Evolutionary conservation across 2,888 invertebrate species (phyloP).

Genomic region (Dinocampus coccinellae): DNA sequence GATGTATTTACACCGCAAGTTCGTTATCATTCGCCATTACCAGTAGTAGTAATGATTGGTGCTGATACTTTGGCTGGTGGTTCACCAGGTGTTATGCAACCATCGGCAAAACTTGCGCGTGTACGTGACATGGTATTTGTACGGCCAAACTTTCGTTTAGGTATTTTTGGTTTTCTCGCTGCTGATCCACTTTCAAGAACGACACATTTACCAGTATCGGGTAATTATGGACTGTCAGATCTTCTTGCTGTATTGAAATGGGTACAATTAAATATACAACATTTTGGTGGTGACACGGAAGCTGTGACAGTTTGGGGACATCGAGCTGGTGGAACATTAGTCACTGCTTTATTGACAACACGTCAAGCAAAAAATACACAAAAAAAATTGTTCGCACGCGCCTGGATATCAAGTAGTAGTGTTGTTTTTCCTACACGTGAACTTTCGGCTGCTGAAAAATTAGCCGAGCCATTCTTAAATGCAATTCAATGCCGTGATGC

Average conservation of each 20-base stretch:
- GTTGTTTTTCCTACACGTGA: slow-evolving; percentile 79
- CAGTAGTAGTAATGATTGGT: slow-evolving; percentile 87
- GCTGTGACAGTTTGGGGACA: slow-evolving; percentile 88
- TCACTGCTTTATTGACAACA: slow-evolving; percentile 77
- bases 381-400: slow-evolving; percentile 75
- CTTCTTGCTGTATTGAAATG: slow-evolving; percentile 82
- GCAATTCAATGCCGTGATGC: slow-evolving; percentile 73
- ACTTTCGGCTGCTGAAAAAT: slow-evolving; percentile 74
- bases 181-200: slow-evolving; percentile 78
- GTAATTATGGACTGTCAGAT: slow-evolving; percentile 89
- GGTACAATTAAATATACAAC: slow-evolving; percentile 84
- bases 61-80: slow-evolving; percentile 84
- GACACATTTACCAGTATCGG: slow-evolving; percentile 81
- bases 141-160: slow-evolving; percentile 82
- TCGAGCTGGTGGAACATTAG: slow-evolving; percentile 86
- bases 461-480: slow-evolving; percentile 75
- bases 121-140: slow-evolving; percentile 88
- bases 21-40: slow-evolving; percentile 82
- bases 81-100: slow-evolving; percentile 79
- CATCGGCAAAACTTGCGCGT: slow-evolving; percentile 82
- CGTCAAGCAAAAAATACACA: slow-evolving; percentile 73
- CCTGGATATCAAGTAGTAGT: slow-evolving; percentile 86
- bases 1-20: slow-evolving; percentile 88
- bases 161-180: slow-evolving; percentile 82
- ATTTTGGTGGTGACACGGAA: slow-evolving; percentile 85